These are phyloP conservation scores for Cladorhizidae sp. DNA, from an alignment of 37 sponge, comb jelly and placozoan genomes.

Conservation along the genomic window DNA sequence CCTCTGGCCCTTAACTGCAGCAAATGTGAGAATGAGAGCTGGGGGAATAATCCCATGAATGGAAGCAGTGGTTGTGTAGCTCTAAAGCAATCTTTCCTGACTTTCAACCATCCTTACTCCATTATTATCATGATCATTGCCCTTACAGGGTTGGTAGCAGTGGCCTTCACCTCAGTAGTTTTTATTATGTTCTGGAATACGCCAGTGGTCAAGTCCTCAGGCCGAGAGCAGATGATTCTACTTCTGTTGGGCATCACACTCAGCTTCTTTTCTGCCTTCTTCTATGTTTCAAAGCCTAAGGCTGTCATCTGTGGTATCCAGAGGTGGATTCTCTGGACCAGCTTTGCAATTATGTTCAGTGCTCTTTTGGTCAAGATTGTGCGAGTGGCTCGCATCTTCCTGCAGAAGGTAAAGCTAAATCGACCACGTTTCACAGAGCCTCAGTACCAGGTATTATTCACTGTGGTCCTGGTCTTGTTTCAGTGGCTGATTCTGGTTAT, in stretches of 20 bases:
- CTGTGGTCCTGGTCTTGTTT: slow-evolving; percentile 38
- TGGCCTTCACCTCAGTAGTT: slow-evolving; percentile 18
- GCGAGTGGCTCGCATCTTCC: slow-evolving; percentile 79
- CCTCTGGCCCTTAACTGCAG: slow-evolving; percentile 25
- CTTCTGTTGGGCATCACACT: slow-evolving; percentile 64
- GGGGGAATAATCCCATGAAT: slow-evolving; percentile 68
- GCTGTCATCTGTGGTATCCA: slow-evolving; percentile 59
- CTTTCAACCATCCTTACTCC: slow-evolving; percentile 32
- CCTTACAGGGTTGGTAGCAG: slow-evolving; percentile 35
- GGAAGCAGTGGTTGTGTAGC: slow-evolving; percentile 58
- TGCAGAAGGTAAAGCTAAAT: background rate
- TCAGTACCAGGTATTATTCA: slow-evolving; percentile 67
- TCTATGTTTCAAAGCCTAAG: slow-evolving; percentile 51
- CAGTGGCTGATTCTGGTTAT: slow-evolving; percentile 42
- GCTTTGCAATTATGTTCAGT: slow-evolving; percentile 69
- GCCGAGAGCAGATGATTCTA: slow-evolving; percentile 74
- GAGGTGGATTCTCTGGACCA: slow-evolving; percentile 59
- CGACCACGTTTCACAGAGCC: slow-evolving; percentile 66
- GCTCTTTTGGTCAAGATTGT: slow-evolving; percentile 82
- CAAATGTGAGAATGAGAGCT: slow-evolving; percentile 48
- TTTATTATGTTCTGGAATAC: slow-evolving; percentile 57
- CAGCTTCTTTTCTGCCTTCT: slow-evolving; percentile 49
- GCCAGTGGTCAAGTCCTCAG: slow-evolving; percentile 80
- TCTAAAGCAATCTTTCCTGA: slow-evolving; percentile 16
- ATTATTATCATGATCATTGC: slow-evolving; percentile 52